These are phyloP conservation scores for Gobius niger DNA, from an alignment of 2,113 vertebrate genomes.

Conservation along the genomic window DNA sequence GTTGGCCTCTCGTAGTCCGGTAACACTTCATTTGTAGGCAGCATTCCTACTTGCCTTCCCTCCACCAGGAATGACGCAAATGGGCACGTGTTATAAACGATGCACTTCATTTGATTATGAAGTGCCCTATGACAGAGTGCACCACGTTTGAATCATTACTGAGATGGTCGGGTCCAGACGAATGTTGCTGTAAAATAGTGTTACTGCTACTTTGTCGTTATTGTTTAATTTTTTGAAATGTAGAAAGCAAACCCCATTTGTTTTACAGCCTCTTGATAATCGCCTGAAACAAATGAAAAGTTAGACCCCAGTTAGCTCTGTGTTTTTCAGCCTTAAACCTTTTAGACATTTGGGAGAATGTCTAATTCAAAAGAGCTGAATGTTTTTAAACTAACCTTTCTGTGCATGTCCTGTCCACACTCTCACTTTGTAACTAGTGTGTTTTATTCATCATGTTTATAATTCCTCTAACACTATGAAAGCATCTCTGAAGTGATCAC, in stretches of 20 bases:
- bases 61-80: constrained; percentile 65
- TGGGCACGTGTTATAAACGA: constrained; percentile 36
- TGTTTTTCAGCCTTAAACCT: constrained; percentile 60
- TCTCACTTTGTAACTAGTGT: constrained; percentile 49
- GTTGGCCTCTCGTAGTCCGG: constrained; percentile 78
- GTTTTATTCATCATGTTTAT: constrained; percentile 1
- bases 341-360: constrained; percentile 80
- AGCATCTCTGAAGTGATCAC: constrained; percentile 53
- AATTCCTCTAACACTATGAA: constrained; percentile 44
- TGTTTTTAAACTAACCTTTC: constrained; percentile 65
- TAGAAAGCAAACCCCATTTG: constrained; percentile 46
- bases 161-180: constrained; percentile 54
- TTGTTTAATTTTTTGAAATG: constrained; percentile 64
- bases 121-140: constrained; percentile 35
- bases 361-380: constrained; percentile 69
- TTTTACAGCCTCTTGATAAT: constrained; percentile 64
- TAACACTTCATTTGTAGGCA: constrained; percentile 83
- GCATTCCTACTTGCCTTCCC: constrained; percentile 67
- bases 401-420: constrained; percentile 37
- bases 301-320: constrained; percentile 52
- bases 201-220: constrained; percentile 77
- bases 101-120: constrained; percentile 5
- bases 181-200: constrained; percentile 82
- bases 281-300: constrained; percentile 68
- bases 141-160: constrained; percentile 64